Percentiles rank a stretch among this genome's conserved stretches.
phyloP scores from a whole-genome alignment of 2,888 invertebrate species.

The Aleiodes leptofemur region DNA sequence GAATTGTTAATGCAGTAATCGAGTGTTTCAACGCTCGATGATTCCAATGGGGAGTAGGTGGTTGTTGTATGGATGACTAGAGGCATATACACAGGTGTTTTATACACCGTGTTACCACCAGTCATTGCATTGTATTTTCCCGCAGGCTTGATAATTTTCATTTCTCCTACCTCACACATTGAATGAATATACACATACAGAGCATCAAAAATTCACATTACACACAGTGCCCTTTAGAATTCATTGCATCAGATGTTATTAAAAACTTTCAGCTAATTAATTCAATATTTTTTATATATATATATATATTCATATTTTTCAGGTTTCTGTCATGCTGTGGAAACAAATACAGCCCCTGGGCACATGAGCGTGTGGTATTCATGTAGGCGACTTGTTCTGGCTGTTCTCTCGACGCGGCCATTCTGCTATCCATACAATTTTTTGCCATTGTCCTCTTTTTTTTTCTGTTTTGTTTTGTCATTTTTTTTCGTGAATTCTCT shows the following conservation, averaged over 20 bases:
- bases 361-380: constrained; percentile 37
- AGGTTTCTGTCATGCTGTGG: constrained; percentile 9
- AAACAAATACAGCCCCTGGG: constrained; percentile 35
- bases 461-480: constrained; percentile 18
- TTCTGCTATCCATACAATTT: constrained; percentile 42
- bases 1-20: constrained; percentile 72
- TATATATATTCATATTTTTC: constrained; percentile 2
- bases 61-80: constrained; percentile 58
- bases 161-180: background rate
- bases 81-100: constrained; percentile 52
- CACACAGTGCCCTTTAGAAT: constrained; percentile 14
- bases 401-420: constrained; percentile 37
- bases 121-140: constrained; percentile 12
- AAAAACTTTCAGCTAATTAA: constrained; percentile 30
- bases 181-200: background rate
- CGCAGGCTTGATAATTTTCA: constrained; percentile 14
- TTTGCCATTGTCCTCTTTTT: constrained; percentile 25
- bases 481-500: constrained; percentile 14
- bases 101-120: constrained; percentile 59
- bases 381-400: constrained; percentile 46
- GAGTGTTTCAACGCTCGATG: constrained; percentile 71
- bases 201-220: constrained; percentile 11
- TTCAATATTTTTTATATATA: constrained; percentile 7
- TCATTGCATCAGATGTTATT: constrained; percentile 19
- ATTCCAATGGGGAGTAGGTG: constrained; percentile 56